These are phyloP conservation scores for Eretmocerus hayati DNA, from an alignment of 2,888 invertebrate species.

Conservation along the genomic window DNA sequence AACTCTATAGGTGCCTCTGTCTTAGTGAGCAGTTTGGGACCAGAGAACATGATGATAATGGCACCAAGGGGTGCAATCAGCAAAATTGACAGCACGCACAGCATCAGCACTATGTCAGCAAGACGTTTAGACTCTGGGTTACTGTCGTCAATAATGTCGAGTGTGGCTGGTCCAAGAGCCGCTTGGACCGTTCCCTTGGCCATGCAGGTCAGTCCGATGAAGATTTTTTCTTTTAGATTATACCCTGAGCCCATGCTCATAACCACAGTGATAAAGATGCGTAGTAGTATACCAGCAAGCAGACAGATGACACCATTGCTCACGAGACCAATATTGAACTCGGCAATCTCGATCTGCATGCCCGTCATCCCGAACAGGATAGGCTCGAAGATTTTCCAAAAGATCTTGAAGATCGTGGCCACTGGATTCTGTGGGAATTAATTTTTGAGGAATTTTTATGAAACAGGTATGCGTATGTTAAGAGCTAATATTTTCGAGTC, in stretches of 20 bases:
- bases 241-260: conserved; percentile 72
- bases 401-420: conserved; percentile 78
- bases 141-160: conserved; percentile 56
- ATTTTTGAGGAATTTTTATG: too few relatives aligned
- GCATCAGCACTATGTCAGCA: conserved; percentile 66
- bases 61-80: conserved; percentile 80
- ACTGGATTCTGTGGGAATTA: conserved; percentile 70
- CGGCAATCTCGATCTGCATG: conserved; percentile 73
- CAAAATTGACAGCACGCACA: conserved; percentile 75
- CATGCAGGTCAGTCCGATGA: conserved; percentile 87
- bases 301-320: conserved; percentile 66
- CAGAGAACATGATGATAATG: conserved; percentile 71
- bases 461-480: too few relatives aligned
- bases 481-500: too few relatives aligned
- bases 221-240: conserved; percentile 83
- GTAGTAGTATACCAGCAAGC: conserved; percentile 57
- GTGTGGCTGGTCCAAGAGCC: conserved; percentile 70
- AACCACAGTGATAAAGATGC: conserved; percentile 61
- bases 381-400: conserved; percentile 96
- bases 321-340: conserved; percentile 64
- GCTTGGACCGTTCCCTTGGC: conserved; percentile 98
- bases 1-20: conserved; percentile 56
- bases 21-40: conserved; percentile 70
- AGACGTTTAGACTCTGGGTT: conserved; percentile 51
- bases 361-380: conserved; percentile 91